Evolutionary conservation across 2,888 invertebrate genomes (phyloP), one percentile per base, ranked within the genome.

Genomic region (Archaeoteleia sp.): DNA sequence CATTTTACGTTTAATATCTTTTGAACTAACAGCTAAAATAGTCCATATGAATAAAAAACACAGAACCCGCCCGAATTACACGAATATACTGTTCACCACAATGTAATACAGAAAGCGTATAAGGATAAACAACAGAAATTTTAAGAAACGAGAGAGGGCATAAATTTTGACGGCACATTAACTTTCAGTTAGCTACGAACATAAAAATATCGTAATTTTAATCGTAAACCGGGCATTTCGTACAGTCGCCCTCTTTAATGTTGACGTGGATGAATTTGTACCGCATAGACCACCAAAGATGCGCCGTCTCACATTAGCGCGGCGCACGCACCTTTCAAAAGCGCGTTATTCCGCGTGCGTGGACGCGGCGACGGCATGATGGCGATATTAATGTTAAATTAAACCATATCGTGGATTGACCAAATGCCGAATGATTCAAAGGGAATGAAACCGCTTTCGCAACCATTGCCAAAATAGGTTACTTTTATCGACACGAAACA

Each of bases 171-270:
- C 75, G 74, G 72, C 62, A 54, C 74, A 74, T 81, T 81, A 78
- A 80, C 60, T 79, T 81, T 81, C 79, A 78, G 78, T 81, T 79
- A 80, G 77, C 72, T 49, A 69, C 62, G 75, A 74, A 73, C 75
- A 74, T 78, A 80, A 80, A 77, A 77, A 72, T 76, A 79, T 80
- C 76, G 74, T 78, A 78, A 81, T 80, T 79, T 76, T 75, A 78
- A 80, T 80, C 76, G 75, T 76, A 76, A 77, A 77, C 69, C 70
- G 68, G 58, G 37, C 65, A 69, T 71, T 77, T 74, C 61, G 68
- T 67, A 58, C 55, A 39, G 35, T 53, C 39, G 23, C 35, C 60
- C 40, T 34, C 30, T 53, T 66, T 71, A 74, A 75, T 71, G 68
- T 71, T 72, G 73, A 74, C 71, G 75, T 69, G 74, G 74, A 75